Conservation (phyloP, 1,140 invertebrate genomes). For the silkworm (Bombyx mori) region DNA sequence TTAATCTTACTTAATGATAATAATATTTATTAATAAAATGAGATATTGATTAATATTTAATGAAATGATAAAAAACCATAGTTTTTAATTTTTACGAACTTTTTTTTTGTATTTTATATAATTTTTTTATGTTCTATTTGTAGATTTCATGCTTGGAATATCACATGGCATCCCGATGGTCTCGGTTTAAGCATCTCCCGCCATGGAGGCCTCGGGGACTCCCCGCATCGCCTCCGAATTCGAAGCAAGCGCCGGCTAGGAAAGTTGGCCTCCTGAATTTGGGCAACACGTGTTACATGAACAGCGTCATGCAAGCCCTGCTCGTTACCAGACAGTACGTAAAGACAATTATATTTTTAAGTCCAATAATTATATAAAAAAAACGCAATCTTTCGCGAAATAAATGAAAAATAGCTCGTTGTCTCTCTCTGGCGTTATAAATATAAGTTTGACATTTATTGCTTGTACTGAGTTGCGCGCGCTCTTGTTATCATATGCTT, state of each 20-base stretch:
- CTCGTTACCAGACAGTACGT: conserved; percentile 85
- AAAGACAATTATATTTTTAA: conserved; percentile 1
- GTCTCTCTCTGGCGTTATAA: too few species aligned
- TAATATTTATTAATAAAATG: too few species aligned
- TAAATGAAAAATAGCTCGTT: too few species aligned
- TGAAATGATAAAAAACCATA: too few species aligned
- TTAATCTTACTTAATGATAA: too few species aligned
- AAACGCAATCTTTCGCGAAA: too few species aligned
- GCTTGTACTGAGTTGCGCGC: too few species aligned
- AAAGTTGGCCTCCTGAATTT: conserved; percentile 87
- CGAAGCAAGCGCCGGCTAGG: conserved; percentile 12
- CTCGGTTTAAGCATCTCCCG: conserved; percentile 22
- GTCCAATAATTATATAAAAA: too few species aligned
- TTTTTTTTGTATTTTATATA: not conserved
- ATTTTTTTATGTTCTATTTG: conserved; percentile 1
- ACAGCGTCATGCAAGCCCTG: conserved; percentile 86
- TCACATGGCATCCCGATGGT: conserved; percentile 41
- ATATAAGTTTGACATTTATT: too few species aligned
- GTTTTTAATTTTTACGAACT: too few species aligned
- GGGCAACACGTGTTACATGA: conserved; percentile 92
- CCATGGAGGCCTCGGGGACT: conserved; percentile 33
- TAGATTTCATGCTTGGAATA: conserved; percentile 44
- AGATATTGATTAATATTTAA: not conserved
- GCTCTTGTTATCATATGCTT: too few species aligned
- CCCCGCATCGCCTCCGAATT: conserved; percentile 11